phyloP scores from a whole-genome alignment of 2,113 vertebrate genomes.

The Diadophis punctatus region DNA sequence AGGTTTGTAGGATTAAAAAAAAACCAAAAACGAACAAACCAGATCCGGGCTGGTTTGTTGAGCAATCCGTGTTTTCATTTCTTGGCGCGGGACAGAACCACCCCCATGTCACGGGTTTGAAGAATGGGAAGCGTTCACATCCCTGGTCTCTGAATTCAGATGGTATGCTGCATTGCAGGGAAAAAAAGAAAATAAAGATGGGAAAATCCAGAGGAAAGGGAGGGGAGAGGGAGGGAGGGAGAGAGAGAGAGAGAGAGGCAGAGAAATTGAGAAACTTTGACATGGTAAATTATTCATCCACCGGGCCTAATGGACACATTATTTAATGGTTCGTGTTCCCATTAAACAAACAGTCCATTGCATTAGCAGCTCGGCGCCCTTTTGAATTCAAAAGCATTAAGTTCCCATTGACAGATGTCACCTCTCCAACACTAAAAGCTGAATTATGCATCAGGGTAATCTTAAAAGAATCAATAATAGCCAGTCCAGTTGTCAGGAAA shows the following conservation, averaged over 20 bases:
- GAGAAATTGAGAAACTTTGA: slow-evolving; percentile 5
- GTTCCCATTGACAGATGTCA: slow-evolving; percentile 42
- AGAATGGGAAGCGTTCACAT: slow-evolving; percentile 36
- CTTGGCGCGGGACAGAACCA: slow-evolving; percentile 44
- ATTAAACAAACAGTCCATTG: slow-evolving; percentile 53
- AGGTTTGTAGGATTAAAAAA: slow-evolving; percentile 53
- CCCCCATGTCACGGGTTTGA: slow-evolving; percentile 31
- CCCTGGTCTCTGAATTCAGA: slow-evolving; percentile 34
- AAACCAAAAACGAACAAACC: slow-evolving; percentile 52
- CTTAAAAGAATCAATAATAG: slow-evolving; percentile 38
- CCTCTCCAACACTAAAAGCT: slow-evolving; percentile 33
- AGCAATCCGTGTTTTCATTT: slow-evolving; percentile 34
- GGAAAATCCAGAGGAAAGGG: neutral
- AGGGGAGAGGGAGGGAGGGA: slow-evolving; percentile 18
- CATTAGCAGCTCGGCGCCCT: slow-evolving; percentile 51
- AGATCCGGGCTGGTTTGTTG: neutral
- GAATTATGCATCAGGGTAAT: slow-evolving; percentile 51
- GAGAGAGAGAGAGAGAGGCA: slow-evolving; percentile 1
- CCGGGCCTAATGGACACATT: slow-evolving; percentile 59
- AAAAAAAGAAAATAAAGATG: slow-evolving; percentile 24
- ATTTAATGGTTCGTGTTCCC: slow-evolving; percentile 55
- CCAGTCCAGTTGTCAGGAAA: slow-evolving; percentile 46
- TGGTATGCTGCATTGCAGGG: slow-evolving; percentile 58
- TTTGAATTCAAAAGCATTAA: slow-evolving; percentile 44
- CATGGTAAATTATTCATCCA: slow-evolving; percentile 63